Percentiles rank a stretch among this genome's conserved stretches.
Evolutionary conservation across 2,888 invertebrate species (phyloP).

Genomic region (Patella ulyssiponensis): DNA sequence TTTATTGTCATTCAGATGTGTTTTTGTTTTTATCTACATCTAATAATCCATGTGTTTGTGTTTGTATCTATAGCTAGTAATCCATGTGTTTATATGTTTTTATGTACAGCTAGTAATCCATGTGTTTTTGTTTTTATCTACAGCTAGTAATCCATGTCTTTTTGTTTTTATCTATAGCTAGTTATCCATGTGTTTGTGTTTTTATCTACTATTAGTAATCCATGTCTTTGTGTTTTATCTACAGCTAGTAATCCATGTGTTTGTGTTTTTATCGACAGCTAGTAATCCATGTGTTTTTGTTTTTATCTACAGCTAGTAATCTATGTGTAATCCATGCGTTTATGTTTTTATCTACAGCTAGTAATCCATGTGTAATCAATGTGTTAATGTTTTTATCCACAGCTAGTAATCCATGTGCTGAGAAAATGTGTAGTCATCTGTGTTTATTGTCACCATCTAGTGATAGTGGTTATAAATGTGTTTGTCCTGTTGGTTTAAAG

Average conservation of each 20-base stretch:
- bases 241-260: too few relatives aligned
- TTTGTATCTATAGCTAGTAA: neutral
- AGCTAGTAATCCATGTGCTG: constrained; percentile 82
- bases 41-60: constrained; percentile 7
- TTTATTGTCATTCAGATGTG: too few relatives aligned
- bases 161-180: too few relatives aligned
- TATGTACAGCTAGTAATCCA: constrained; percentile 76
- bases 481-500: constrained; percentile 86
- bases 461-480: constrained; percentile 84
- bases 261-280: neutral
- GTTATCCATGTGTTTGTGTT: too few relatives aligned
- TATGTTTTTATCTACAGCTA: neutral
- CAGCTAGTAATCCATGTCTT: too few relatives aligned
- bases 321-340: constrained; percentile 13
- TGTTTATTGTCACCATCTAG: constrained; percentile 89
- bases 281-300: constrained; percentile 9
- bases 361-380: neutral
- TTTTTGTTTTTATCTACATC: neutral
- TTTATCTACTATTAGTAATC: too few relatives aligned
- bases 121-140: constrained; percentile 75
- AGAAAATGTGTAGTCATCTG: constrained; percentile 86
- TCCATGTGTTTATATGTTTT: constrained; percentile 9
- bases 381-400: neutral
- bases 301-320: neutral
- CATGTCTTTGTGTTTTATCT: too few relatives aligned